A percentile compares a stretch with the other conserved stretches of the same genome.
phyloP scores from a whole-genome alignment of 2,888 invertebrate genomes.

The Heliconius hortense region DNA sequence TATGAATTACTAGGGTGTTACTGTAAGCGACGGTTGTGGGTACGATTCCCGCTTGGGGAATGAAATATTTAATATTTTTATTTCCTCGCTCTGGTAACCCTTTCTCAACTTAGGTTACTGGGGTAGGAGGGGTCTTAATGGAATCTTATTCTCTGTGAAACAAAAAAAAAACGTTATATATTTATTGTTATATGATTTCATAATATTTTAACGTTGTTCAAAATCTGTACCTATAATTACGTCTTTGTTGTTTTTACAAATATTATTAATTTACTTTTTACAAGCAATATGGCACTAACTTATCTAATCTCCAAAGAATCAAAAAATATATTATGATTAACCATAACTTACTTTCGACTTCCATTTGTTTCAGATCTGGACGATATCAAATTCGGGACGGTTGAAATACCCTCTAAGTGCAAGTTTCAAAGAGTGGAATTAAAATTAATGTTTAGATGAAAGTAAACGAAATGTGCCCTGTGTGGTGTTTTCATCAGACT shows the following conservation, averaged over 20 bases:
- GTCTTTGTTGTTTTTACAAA: background rate
- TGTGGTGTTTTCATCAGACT: slow-evolving; percentile 60
- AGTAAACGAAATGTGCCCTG: slow-evolving; percentile 66
- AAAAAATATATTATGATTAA: background rate
- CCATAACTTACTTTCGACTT: background rate
- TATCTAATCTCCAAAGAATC: background rate
- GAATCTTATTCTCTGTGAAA: no score
- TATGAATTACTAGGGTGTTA: no score
- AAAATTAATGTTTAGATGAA: slow-evolving; percentile 38
- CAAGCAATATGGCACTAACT: no score
- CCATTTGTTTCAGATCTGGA: slow-evolving; percentile 56
- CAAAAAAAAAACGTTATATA: no score
- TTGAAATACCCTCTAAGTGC: slow-evolving; percentile 30
- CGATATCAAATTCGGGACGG: slow-evolving; percentile 45
- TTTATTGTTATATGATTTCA: no score
- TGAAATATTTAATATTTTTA: no score
- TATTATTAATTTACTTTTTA: background rate
- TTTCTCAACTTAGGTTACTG: no score
- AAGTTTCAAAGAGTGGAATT: slow-evolving; percentile 31
- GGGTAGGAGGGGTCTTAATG: no score
- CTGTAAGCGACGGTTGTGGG: no score
- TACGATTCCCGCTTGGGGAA: no score
- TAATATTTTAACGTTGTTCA: no score
- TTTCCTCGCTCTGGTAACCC: no score
- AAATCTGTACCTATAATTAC: background rate